Conservation (phyloP, 2,888 invertebrate genomes). For the Eurois occulta region DNA sequence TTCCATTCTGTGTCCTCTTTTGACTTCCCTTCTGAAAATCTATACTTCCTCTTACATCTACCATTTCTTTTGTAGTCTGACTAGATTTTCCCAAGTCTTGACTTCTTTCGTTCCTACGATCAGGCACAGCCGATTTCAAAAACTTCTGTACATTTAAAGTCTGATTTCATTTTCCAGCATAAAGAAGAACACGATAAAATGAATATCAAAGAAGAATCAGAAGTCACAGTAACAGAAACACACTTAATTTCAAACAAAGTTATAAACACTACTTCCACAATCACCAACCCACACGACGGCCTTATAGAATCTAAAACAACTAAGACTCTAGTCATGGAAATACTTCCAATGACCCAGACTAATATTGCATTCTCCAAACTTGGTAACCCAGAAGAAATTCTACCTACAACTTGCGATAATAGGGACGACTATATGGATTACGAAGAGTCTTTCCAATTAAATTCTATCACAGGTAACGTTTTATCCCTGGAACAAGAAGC, state of each 20-base stretch:
- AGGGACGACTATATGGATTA: conserved; percentile 68
- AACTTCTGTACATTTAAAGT: conserved; percentile 1
- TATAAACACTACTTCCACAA: conserved; percentile 82
- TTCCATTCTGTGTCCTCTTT: neutral
- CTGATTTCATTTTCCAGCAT: conserved; percentile 67
- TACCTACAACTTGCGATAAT: conserved; percentile 75
- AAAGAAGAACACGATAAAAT: conserved; percentile 70
- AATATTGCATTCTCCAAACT: conserved; percentile 70
- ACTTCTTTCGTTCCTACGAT: too few species aligned
- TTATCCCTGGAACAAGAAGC: conserved; percentile 86
- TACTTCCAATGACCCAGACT: conserved; percentile 76
- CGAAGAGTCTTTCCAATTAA: conserved; percentile 81
- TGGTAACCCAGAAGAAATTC: conserved; percentile 82
- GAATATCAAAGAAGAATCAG: conserved; percentile 80
- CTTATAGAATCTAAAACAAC: conserved; percentile 81
- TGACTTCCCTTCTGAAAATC: neutral
- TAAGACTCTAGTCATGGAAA: conserved; percentile 85
- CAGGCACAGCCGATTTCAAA: neutral
- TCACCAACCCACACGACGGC: conserved; percentile 80
- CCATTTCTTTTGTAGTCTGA: neutral
- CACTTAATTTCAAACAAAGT: conserved; percentile 85
- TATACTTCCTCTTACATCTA: neutral
- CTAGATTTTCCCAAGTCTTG: neutral
- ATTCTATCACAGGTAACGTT: conserved; percentile 86
- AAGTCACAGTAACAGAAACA: conserved; percentile 82